These are phyloP conservation scores for Crenuchus spilurus DNA, from an alignment of 2,797 vertebrate genomes.

Conservation along the genomic window DNA sequence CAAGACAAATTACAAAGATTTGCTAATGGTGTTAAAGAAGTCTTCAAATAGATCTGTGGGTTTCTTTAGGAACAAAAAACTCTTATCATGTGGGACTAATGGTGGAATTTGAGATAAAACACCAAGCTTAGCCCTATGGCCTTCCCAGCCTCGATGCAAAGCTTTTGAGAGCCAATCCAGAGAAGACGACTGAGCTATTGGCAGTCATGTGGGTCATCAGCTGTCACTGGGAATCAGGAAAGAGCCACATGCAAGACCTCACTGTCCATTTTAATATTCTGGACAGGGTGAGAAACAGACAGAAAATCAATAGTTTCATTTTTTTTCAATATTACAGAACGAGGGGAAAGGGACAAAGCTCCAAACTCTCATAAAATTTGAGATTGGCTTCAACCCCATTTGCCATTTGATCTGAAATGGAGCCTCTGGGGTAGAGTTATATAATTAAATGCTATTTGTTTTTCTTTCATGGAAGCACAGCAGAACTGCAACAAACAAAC, in stretches of 20 bases:
- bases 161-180: constrained; percentile 19
- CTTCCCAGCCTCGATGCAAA: constrained; percentile 29
- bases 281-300: constrained; percentile 71
- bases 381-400: constrained; percentile 66
- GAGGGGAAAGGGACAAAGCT: constrained; percentile 59
- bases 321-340: constrained; percentile 73
- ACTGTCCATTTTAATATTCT: constrained; percentile 76
- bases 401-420: constrained; percentile 62
- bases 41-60: constrained; percentile 10
- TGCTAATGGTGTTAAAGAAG: constrained; percentile 23
- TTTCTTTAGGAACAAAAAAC: constrained; percentile 26
- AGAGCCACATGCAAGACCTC: constrained; percentile 59
- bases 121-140: constrained; percentile 42
- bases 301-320: constrained; percentile 77
- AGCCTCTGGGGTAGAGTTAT: constrained; percentile 60
- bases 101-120: constrained; percentile 33
- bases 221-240: constrained; percentile 46
- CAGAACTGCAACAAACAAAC: constrained; percentile 25
- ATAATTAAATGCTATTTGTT: constrained; percentile 62
- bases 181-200: constrained; percentile 51
- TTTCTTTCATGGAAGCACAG: constrained; percentile 38
- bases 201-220: constrained; percentile 54
- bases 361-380: constrained; percentile 61
- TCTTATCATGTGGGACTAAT: constrained; percentile 32
- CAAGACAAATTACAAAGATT: constrained; percentile 19